These are phyloP conservation scores for Crocallis elinguaria DNA, from an alignment of 2,888 invertebrate species.

Conservation along the genomic window DNA sequence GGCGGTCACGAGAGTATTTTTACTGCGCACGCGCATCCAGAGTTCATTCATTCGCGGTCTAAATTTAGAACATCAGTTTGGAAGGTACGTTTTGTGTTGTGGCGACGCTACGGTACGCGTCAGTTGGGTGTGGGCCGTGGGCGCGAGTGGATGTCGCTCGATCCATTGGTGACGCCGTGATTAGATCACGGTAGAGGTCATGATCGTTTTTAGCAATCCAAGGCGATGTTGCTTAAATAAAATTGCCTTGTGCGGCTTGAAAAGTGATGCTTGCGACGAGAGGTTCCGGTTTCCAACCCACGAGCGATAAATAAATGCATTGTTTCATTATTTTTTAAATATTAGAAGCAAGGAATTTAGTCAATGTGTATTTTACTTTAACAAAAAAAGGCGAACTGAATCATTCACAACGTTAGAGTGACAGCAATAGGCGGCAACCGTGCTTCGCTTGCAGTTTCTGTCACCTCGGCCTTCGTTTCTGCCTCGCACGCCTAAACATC, in stretches of 20 bases:
- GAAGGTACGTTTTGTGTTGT: conserved; percentile 40
- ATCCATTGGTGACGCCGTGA: conserved; percentile 27
- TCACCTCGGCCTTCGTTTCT: too few relatives aligned
- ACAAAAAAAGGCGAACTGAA: too few relatives aligned
- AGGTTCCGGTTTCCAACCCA: background rate
- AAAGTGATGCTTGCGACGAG: background rate
- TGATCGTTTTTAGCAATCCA: conserved; percentile 17
- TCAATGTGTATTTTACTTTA: too few relatives aligned
- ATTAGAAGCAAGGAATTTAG: too few relatives aligned
- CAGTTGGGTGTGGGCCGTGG: conserved; percentile 47
- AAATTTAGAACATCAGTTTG: conserved; percentile 58
- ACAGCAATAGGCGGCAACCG: too few relatives aligned
- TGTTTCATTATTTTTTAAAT: too few relatives aligned
- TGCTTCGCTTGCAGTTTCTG: too few relatives aligned
- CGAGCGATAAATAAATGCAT: background rate
- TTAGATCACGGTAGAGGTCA: conserved; percentile 32
- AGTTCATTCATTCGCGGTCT: conserved; percentile 76
- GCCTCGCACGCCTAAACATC: conserved; percentile 8
- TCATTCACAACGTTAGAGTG: too few relatives aligned
- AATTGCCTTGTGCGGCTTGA: conserved; percentile 2
- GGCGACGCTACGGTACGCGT: conserved; percentile 41
- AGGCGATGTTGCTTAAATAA: conserved; percentile 4
- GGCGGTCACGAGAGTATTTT: conserved; percentile 63
- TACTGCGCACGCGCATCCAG: conserved; percentile 65
- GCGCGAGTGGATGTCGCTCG: conserved; percentile 49